phyloP scores from a whole-genome alignment of 2,113 vertebrate species.

The Xiphorhynchus elegans region DNA sequence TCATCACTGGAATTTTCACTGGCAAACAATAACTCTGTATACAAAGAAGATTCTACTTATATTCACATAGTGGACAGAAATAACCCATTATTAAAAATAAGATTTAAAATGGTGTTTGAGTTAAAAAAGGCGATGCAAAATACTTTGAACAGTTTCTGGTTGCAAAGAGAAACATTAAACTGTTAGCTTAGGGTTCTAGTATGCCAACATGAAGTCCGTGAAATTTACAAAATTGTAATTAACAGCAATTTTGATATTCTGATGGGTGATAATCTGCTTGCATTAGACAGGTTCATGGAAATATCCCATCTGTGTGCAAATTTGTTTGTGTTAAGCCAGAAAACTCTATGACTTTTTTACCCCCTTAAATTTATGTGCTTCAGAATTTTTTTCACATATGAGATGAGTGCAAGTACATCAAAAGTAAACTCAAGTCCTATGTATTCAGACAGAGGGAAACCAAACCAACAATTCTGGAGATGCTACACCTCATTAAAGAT shows the following conservation, averaged over 20 bases:
- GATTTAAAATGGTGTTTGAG: background rate
- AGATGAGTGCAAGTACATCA: background rate
- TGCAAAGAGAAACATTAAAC: background rate
- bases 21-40: background rate
- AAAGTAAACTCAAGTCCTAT: background rate
- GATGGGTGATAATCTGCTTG: background rate
- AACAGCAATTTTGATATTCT: background rate
- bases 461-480: constrained; percentile 19
- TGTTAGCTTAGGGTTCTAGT: background rate
- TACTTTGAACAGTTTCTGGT: background rate
- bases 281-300: background rate
- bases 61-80: background rate
- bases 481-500: constrained; percentile 69
- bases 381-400: background rate
- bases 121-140: background rate
- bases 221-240: background rate
- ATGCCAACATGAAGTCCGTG: background rate
- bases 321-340: background rate
- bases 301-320: background rate
- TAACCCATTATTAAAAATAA: background rate
- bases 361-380: background rate
- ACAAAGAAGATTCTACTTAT: background rate
- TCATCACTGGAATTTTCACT: background rate
- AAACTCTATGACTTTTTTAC: background rate
- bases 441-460: background rate